phyloP scores from a whole-genome alignment of 1,140 invertebrate genomes.

The Pygmarrhopalites habei region DNA sequence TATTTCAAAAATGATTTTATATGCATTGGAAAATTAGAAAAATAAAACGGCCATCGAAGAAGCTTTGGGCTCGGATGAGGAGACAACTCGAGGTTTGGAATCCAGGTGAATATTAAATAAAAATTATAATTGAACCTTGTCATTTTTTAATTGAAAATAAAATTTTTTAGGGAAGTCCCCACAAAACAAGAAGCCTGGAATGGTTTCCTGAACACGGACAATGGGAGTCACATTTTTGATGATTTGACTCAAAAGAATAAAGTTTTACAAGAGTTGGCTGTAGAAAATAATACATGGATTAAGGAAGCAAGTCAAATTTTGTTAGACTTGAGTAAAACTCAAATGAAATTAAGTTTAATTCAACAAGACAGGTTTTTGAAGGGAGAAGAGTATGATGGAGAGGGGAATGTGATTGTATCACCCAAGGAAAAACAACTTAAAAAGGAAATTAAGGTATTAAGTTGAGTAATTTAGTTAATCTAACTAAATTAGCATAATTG shows the following conservation, averaged over 20 bases:
- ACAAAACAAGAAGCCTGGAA: not conserved
- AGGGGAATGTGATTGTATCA: not conserved
- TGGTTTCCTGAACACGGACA: not conserved
- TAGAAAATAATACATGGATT: not conserved
- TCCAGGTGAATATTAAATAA: too few species aligned
- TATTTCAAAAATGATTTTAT: too few species aligned
- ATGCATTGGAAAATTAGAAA: too few species aligned
- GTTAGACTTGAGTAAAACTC: not conserved
- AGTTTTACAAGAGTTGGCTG: not conserved
- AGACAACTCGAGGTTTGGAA: too few species aligned
- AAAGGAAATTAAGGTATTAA: slow-evolving; percentile 15
- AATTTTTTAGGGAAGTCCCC: not conserved
- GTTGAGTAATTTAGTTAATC: too few species aligned
- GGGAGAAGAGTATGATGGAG: slow-evolving; percentile 2
- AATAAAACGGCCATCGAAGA: not conserved
- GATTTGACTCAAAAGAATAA: not conserved
- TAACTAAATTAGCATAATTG: too few species aligned
- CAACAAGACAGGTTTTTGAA: slow-evolving; percentile 10
- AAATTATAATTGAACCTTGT: too few species aligned
- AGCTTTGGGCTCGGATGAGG: not conserved
- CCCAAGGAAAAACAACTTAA: slow-evolving; percentile 6
- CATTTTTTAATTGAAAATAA: too few species aligned
- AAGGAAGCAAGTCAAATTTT: not conserved
- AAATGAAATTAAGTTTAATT: not conserved
- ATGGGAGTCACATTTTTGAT: not conserved